Evolutionary conservation across 2,113 vertebrate genomes (phyloP), one percentile per base, ranked within the genome.

Genomic region (Callipepla squamata): DNA sequence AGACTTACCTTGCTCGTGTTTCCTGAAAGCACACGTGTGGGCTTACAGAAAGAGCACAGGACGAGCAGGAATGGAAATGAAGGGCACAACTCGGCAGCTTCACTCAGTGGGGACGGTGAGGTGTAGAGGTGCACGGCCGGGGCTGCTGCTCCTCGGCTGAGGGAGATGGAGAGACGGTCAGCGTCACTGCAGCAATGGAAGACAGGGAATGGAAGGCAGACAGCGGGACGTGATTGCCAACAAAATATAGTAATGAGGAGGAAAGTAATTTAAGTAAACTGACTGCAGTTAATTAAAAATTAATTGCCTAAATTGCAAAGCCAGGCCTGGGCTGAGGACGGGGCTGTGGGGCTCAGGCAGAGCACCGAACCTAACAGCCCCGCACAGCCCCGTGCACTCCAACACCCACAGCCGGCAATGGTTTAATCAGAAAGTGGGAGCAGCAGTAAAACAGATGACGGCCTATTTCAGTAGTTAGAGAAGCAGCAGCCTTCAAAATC

Each of bases 21-120:
- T 25, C 4, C 9, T 9, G 5, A 13, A 38, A n/a, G 14, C 7
- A 25, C 21, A 19, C n/a, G 0, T 0, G 8, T 7, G 48, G 16
- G 2, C 32, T 45, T 5, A 2, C 44, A 38, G 6, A 38, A 40
- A 6, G 17, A 59, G 30, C 36, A 1, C 9, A 3, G 1, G 13
- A 36, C 13, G 23, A 51, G 75, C 28, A 34, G 32, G 32, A 28
- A 28, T 7, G 13, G 57, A 53, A 30, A 13, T 11, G 2, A 7
- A 40, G 9, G 91, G 15, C 4, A 16, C 13, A 30, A 12, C 3
- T 53, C 26, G 9, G 51, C 51, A 53, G 51, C 26, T 53, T 63
- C 19, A 3, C 6, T 2, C 19, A 3, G 5, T 2, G 21, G 48
- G 12, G 11, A 36, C 28, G 14, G n/a, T 8, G 58, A 13, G 45